Base-by-base conservation (phyloP, 2,888 invertebrate species). In the Heliothis peltigera region DNA sequence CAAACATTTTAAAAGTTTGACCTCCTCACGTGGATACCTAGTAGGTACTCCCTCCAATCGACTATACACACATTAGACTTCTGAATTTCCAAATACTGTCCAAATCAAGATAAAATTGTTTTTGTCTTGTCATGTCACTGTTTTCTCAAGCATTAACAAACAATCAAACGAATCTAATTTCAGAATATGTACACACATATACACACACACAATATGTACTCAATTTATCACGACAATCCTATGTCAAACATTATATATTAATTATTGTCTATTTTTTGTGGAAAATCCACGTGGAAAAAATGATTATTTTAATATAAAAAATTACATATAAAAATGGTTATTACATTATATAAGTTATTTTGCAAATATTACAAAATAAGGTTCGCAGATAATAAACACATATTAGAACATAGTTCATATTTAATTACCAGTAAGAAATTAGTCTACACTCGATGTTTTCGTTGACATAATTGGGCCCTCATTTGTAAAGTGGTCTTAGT, bases 31-130 rank as follows among this genome's bases (percentile, higher is more conserved):
- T 17, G 17, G 4, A 2, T 32, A 32, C 12, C 1, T 7, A 10
- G 3, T 17, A 19, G 4, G 4, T 32, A 32, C 12, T 32, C n/a
- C 10, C 17, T 43, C 10, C 32, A n/a, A n/a, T n/a, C n/a, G n/a
- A n/a, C n/a, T n/a, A n/a, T n/a, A n/a, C n/a, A n/a, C n/a, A n/a
- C n/a, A 19, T 1, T 8, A 0, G 17, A 19, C 4, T 21, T 10
- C 1, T 18, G 22, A 19, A 44, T 28, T n/a, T 25, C 51, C n/a
- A 42, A 39, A 47, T 28, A 15, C 1, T 15, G 7, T 47, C n/a
- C n/a, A n/a, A n/a, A 51, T 62, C 71, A 66, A 70, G 51, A 21
- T 62, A 47, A 62, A n/a, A 8, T 17, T 2, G 1, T 19, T n/a
- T n/a, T n/a, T n/a, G n/a, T 1, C 19, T 21, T 43, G 19, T 35